Evolutionary conservation across 1,140 invertebrate genomes (phyloP).

Genomic region (Plodia interpunctella): DNA sequence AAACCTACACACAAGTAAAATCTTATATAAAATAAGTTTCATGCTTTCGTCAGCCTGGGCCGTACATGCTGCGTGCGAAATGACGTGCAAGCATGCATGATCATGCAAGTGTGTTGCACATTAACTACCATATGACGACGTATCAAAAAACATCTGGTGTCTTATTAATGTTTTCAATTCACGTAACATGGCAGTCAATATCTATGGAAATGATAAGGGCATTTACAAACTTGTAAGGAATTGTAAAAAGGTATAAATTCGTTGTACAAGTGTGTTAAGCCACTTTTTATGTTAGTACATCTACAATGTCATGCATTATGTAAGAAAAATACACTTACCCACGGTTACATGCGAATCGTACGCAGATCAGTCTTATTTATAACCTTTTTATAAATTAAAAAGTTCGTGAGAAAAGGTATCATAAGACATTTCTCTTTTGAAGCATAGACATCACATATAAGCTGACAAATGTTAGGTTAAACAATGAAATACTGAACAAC

Average conservation of each 20-base stretch:
- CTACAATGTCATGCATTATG: constrained; percentile 9
- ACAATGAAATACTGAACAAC: constrained; percentile 66
- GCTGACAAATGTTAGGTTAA: constrained; percentile 40
- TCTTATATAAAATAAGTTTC: not conserved
- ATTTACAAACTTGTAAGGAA: not conserved
- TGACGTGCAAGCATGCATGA: not conserved
- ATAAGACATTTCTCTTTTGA: constrained; percentile 5
- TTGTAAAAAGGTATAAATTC: not conserved
- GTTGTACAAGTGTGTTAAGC: not conserved
- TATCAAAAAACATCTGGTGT: too few relatives aligned
- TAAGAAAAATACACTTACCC: constrained; percentile 11
- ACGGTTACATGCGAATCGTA: constrained; percentile 5
- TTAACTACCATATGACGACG: not conserved
- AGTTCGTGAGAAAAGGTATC: not conserved
- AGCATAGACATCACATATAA: constrained; percentile 24
- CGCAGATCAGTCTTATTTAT: not conserved
- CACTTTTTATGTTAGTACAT: not conserved
- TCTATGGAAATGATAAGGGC: not conserved
- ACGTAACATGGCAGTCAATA: not conserved
- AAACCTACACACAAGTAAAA: not conserved
- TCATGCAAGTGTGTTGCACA: not conserved
- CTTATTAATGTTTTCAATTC: not conserved
- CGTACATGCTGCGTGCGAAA: not conserved
- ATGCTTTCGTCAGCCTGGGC: not conserved
- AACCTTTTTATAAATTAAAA: not conserved